Percentiles rank a stretch among this genome's conserved stretches.
Evolutionary conservation across 1,140 invertebrate species (phyloP).

Genomic region (Drosophila mayri): DNA sequence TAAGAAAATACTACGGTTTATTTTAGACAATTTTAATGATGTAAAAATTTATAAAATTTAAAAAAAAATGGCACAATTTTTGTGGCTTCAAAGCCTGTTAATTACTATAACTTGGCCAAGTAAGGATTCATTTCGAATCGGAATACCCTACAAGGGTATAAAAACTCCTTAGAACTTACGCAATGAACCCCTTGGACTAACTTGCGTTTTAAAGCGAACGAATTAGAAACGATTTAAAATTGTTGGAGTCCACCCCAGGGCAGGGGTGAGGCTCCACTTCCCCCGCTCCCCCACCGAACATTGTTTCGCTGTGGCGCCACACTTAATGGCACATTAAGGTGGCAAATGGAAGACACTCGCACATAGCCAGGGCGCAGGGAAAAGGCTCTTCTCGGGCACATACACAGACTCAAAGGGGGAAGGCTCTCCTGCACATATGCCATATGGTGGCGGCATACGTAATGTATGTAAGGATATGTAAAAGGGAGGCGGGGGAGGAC

Average conservation of each 20-base stretch:
- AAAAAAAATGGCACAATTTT: too few species aligned
- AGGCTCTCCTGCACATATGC: background rate
- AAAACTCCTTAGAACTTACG: background rate
- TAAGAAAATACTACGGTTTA: background rate
- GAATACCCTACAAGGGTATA: too few species aligned
- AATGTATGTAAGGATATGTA: constrained; percentile 24
- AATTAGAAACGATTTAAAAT: constrained; percentile 7
- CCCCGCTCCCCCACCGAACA: background rate
- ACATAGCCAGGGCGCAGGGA: background rate
- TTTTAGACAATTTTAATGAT: too few species aligned
- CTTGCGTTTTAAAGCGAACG: constrained; percentile 1
- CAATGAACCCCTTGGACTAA: background rate
- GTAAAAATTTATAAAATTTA: too few species aligned
- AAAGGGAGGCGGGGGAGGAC: background rate
- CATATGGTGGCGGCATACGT: constrained; percentile 29
- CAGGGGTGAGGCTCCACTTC: background rate
- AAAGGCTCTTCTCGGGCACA: background rate
- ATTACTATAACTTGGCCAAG: too few species aligned
- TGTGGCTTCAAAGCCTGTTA: too few species aligned
- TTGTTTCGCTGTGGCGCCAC: constrained; percentile 22
- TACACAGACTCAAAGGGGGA: background rate
- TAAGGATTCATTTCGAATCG: too few species aligned
- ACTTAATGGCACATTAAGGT: constrained; percentile 40
- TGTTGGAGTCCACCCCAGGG: background rate
- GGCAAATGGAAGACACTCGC: constrained; percentile 23